Conservation (phyloP, 1,140 invertebrate species). For the Penaeus chinensis region DNA sequence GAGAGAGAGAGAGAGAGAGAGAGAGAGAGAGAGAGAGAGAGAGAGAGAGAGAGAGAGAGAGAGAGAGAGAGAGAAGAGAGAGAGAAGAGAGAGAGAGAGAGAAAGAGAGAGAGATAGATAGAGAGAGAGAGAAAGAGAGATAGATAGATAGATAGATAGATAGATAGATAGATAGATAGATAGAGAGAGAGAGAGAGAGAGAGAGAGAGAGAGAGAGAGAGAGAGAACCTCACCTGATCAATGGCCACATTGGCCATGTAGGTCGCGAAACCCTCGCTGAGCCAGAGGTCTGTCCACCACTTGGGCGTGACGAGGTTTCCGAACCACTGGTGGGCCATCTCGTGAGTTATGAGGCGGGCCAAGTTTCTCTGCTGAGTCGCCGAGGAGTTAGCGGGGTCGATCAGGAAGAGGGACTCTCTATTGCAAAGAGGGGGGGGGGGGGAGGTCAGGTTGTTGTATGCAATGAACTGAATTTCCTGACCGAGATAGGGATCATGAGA, state of each 20-base stretch:
- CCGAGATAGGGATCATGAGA: not conserved
- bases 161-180: no score
- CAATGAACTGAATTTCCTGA: not conserved
- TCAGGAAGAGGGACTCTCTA: conserved; percentile 88
- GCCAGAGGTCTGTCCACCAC: conserved; percentile 74
- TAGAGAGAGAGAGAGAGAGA: no score
- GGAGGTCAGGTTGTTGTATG: not conserved
- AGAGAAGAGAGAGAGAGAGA: no score
- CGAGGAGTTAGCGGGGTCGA: conserved; percentile 79
- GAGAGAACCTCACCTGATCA: conserved; percentile 41
- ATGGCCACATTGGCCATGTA: conserved; percentile 65
- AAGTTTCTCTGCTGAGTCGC: conserved; percentile 77
- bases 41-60: no score
- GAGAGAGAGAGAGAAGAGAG: no score
- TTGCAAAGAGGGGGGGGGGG: not conserved
- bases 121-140: not conserved
- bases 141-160: conserved; percentile 52
- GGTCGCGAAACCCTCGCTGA: conserved; percentile 70
- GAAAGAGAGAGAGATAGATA: no score
- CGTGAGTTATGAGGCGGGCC: conserved; percentile 78
- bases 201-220: no score
- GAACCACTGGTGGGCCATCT: conserved; percentile 74
- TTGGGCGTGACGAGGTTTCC: conserved; percentile 74
- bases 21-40: no score
- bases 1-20: conserved; percentile 59